phyloP scores from a whole-genome alignment of 2,888 invertebrate species.

The Nudaria mundana region DNA sequence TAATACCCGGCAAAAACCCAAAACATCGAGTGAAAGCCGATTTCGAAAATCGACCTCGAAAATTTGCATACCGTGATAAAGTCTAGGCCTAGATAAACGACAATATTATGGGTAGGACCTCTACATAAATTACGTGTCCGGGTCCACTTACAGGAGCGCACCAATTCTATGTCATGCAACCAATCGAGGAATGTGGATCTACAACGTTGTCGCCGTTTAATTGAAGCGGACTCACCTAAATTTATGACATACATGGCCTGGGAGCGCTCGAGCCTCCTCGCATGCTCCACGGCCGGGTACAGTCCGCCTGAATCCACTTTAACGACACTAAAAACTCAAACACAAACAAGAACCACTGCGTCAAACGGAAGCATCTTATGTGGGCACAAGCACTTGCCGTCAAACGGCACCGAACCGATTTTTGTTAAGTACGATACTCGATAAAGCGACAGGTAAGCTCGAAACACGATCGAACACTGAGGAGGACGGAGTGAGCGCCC shows the following conservation, averaged over 20 bases:
- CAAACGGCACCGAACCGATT: slow-evolving; percentile 46
- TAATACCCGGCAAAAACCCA: slow-evolving; percentile 16
- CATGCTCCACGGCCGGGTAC: slow-evolving; percentile 77
- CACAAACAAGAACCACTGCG: slow-evolving; percentile 72
- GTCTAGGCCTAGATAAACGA: slow-evolving; percentile 44
- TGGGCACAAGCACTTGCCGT: slow-evolving; percentile 58
- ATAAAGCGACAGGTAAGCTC: slow-evolving; percentile 53
- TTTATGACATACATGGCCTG: slow-evolving; percentile 81
- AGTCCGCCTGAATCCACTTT: slow-evolving; percentile 78
- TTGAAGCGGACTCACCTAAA: slow-evolving; percentile 76
- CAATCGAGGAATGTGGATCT: slow-evolving; percentile 55
- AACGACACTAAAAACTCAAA: slow-evolving; percentile 63
- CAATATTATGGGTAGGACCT: slow-evolving; percentile 31
- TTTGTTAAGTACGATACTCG: slow-evolving; percentile 37
- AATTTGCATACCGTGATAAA: slow-evolving; percentile 46
- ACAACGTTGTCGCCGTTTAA: slow-evolving; percentile 42
- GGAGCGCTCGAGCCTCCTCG: slow-evolving; percentile 77
- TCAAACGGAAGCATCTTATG: slow-evolving; percentile 70
- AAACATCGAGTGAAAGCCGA: slow-evolving; percentile 50
- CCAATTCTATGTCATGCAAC: slow-evolving; percentile 40
- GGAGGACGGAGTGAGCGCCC: slow-evolving; percentile 13
- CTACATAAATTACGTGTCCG: slow-evolving; percentile 52
- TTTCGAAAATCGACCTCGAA: slow-evolving; percentile 44
- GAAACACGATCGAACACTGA: slow-evolving; percentile 64
- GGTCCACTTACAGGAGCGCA: slow-evolving; percentile 64